Evolutionary conservation across 2,113 vertebrate genomes (phyloP), one percentile per base, ranked within the genome.

Genomic region (Notechis scutatus): DNA sequence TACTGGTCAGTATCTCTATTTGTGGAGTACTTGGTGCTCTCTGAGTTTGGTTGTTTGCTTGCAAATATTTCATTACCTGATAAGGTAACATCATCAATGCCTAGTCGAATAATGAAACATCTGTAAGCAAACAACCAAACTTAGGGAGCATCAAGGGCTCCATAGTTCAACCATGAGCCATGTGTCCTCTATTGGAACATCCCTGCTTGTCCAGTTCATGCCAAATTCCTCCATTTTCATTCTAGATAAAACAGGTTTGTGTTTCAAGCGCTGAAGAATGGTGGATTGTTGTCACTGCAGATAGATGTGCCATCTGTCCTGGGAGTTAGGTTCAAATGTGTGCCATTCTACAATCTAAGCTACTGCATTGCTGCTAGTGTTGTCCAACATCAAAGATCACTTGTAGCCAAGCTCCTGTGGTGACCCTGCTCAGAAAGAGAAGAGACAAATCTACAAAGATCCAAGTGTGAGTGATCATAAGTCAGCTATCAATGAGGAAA

Each of bases 311-410:
- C 0, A 0, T 93, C 47, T 92, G 39, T 93, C 69, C 29, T 57
- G 91, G 91, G 69, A 97, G 11, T 87, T 54, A 91, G 9, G 9
- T 10, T 85, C 24, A 93, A 95, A 54, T 42, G 21, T 61, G 21
- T 85, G 10, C 93, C 55, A 11, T 93, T 94, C 92, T 94, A 88
- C 91, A 92, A 92, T 50, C 94, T 91, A 92, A 57, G 85, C 69
- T 93, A 93, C 85, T 87, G 47, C 42, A 59, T 9, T 93, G 39
- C 55, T 94, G 26, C 26, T 52, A 87, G 4, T 93, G 34, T 59
- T 94, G 20, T n/a, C 21, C 54, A 92, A 89, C 94, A 94, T 92
- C 85, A 93, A 88, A 94, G 42, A 42, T 3, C 5, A 59, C 47
- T 95, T 42, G 88, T 91, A 92, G 47, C 92, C 3, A 93, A 85